Conservation (phyloP, 2,113 vertebrate species). For the Melanotaenia duboulayi region DNA sequence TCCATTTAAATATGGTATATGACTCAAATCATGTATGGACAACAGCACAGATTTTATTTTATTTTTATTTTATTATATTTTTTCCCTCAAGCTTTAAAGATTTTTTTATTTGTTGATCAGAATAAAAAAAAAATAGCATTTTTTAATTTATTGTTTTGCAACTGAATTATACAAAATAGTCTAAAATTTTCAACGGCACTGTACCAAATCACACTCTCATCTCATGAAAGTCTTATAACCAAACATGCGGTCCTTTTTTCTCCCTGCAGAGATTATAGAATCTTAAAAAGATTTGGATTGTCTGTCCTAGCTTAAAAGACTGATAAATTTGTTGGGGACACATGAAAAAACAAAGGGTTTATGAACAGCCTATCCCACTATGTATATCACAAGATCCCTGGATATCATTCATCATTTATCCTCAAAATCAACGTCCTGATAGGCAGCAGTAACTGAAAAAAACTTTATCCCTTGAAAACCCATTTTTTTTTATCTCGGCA, state of each 20-base stretch:
- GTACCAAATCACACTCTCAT: not conserved
- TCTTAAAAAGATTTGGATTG: not conserved
- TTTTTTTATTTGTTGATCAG: no score
- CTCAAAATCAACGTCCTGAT: not conserved
- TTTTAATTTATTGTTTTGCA: no score
- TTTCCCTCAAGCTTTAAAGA: no score
- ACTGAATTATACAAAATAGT: no score
- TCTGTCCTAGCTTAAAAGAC: slow-evolving; percentile 4
- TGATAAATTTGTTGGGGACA: not conserved
- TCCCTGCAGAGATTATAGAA: not conserved
- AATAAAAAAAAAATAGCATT: no score
- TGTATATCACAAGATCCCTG: not conserved
- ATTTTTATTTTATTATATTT: no score
- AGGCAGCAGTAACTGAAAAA: not conserved
- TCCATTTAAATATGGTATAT: no score
- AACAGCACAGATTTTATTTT: no score
- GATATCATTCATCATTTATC: not conserved
- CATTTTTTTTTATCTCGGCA: not conserved
- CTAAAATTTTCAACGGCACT: no score
- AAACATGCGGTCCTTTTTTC: not conserved
- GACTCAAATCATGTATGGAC: no score
- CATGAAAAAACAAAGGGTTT: not conserved
- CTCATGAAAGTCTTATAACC: not conserved
- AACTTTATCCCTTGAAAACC: not conserved
- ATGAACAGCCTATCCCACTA: not conserved